A percentile compares a stretch with the other conserved stretches of the same genome.
phyloP scores from a whole-genome alignment of 2,797 vertebrate species.

The Dicrostonyx torquatus region DNA sequence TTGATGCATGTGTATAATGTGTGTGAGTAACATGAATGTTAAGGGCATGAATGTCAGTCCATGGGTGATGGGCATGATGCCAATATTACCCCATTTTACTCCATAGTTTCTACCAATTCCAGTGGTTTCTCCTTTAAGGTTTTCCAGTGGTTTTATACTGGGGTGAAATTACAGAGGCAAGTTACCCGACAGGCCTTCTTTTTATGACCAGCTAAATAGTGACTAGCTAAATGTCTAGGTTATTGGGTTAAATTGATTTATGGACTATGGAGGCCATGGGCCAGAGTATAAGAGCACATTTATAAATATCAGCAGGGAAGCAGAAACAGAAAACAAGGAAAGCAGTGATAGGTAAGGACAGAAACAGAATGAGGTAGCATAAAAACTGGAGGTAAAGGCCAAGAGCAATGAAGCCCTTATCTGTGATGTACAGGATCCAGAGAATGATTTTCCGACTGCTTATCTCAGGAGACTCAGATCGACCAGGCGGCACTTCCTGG shows the following conservation, averaged over 20 bases:
- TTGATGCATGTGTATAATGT: background rate
- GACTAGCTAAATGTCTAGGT: background rate
- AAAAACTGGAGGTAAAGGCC: conserved; percentile 1
- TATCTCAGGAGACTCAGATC: conserved; percentile 45
- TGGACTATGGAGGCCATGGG: background rate
- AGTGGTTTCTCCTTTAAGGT: conserved; percentile 16
- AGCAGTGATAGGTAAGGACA: background rate
- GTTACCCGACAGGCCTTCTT: background rate
- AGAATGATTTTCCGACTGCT: conserved; percentile 54
- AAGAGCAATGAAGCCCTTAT: conserved; percentile 42
- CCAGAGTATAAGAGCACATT: background rate
- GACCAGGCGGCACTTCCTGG: conserved; percentile 53
- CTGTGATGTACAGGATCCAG: conserved; percentile 41
- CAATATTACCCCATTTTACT: background rate
- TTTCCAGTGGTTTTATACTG: background rate
- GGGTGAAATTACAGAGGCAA: background rate
- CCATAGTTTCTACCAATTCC: background rate
- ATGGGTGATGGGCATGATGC: background rate
- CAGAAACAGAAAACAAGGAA: conserved; percentile 46
- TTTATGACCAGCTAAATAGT: background rate
- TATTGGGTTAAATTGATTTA: background rate
- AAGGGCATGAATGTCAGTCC: background rate
- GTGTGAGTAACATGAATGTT: background rate
- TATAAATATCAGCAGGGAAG: background rate
- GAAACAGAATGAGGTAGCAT: background rate